Base-by-base conservation (phyloP, 2,113 vertebrate species). In the Rhinoderma darwinii region DNA sequence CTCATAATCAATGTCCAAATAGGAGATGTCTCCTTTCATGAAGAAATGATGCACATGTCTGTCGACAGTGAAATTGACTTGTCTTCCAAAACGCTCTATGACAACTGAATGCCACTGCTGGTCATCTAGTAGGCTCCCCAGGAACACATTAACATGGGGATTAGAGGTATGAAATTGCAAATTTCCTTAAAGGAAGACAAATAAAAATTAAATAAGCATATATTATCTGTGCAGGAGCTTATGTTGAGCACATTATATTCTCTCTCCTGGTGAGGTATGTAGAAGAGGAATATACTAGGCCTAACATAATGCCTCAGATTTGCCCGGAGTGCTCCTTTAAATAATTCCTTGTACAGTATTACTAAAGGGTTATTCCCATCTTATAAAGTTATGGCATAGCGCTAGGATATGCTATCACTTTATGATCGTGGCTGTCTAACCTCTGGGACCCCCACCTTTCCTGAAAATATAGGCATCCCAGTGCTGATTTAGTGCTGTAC, bases 61-160 rank as follows among this genome's bases (percentile, higher is more conserved):
- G 89, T 98, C 97, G 93, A 99, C 96, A 0, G 96, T 98, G 88
- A 98, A 94, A 93, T 97, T 98, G 89, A 98, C 92, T 89, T 95
- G 95, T 44, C 91, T 92, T 91, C 93, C 93, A 91, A 95, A 90
- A 27, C 90, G 92, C 89, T 97, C 96, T 89, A 98, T 90, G 32
- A 94, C 90, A 87, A 97, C 92, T 0, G 92, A 93, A 90, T 99
- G 97, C 97, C 97, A 99, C 74, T 99, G 97, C 14, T 97, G 96
- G 88, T 99, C 97, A 32, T 99, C 97, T 83, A 99, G 91, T 88
- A 99, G 93, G 89, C 97, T 98, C 89, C 97, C 97, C 88, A 97
- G 86, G 0, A 92, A 95, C 86, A 95, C 93, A 18, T 88, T 90
- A 83, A 92, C 89, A 84, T 88, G 92, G 66, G 89, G 87, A 86